These are phyloP conservation scores for Amphipyra tragopoginis DNA, from an alignment of 2,888 invertebrate genomes.

Conservation along the genomic window DNA sequence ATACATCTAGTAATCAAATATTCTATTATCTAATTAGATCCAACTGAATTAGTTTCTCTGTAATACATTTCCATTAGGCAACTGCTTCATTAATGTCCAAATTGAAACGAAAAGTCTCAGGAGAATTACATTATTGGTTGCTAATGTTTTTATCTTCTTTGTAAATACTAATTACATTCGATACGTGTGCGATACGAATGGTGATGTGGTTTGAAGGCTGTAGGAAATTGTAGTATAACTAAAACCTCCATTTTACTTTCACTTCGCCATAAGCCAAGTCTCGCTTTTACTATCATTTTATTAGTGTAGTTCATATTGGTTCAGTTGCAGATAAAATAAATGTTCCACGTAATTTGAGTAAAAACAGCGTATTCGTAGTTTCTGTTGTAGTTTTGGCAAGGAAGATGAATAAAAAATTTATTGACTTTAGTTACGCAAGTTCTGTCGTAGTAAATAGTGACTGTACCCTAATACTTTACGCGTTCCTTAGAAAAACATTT, in stretches of 20 bases:
- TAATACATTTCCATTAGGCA: slow-evolving; percentile 26
- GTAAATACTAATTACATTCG: slow-evolving; percentile 20
- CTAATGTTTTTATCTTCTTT: slow-evolving; percentile 14
- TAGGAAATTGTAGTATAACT: slow-evolving; percentile 38
- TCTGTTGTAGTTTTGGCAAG: slow-evolving; percentile 8
- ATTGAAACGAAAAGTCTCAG: slow-evolving; percentile 8
- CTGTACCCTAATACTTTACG: slow-evolving; percentile 22
- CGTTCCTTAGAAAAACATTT: background rate
- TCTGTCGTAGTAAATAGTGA: slow-evolving; percentile 23
- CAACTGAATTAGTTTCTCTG: slow-evolving; percentile 16
- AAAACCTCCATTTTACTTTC: slow-evolving; percentile 46
- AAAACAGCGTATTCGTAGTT: slow-evolving; percentile 1
- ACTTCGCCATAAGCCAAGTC: slow-evolving; percentile 22
- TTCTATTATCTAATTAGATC: slow-evolving; percentile 16
- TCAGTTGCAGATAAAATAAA: slow-evolving; percentile 9
- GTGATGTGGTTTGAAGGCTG: slow-evolving; percentile 30
- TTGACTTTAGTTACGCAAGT: slow-evolving; percentile 1
- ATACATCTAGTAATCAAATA: slow-evolving; percentile 3
- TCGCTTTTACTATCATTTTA: slow-evolving; percentile 24
- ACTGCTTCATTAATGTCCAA: slow-evolving; percentile 13
- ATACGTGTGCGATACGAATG: slow-evolving; percentile 9
- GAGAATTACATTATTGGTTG: slow-evolving; percentile 13
- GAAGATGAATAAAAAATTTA: slow-evolving; percentile 2
- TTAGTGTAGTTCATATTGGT: slow-evolving; percentile 3
- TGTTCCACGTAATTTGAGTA: slow-evolving; percentile 15